Evolutionary conservation across 2,113 vertebrate genomes (phyloP).

Genomic region (Riparia riparia): DNA sequence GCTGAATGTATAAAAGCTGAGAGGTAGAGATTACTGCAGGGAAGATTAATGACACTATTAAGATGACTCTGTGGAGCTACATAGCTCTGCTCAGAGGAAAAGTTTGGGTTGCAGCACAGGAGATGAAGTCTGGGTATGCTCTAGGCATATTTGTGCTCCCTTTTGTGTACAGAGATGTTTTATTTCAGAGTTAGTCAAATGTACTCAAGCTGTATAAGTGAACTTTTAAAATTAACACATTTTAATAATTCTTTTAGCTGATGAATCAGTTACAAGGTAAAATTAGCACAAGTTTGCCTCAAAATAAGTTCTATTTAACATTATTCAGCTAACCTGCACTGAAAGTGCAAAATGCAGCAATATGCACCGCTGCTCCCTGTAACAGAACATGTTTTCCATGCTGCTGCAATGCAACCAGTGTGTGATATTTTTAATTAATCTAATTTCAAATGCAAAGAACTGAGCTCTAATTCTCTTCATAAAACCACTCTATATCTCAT

Average conservation of each 20-base stretch:
- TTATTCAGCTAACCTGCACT: not conserved
- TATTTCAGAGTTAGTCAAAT: not conserved
- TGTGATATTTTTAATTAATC: not conserved
- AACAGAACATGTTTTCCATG: not conserved
- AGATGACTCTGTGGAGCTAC: not conserved
- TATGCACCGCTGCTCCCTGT: not conserved
- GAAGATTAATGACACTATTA: constrained; percentile 49
- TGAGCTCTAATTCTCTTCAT: not conserved
- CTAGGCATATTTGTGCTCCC: not conserved
- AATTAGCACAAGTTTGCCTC: not conserved
- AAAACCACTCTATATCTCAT: not conserved
- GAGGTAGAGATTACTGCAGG: constrained; percentile 21
- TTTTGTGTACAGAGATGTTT: not conserved
- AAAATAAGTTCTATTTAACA: not conserved
- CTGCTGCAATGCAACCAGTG: not conserved
- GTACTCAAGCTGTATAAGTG: not conserved
- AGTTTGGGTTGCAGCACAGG: not conserved
- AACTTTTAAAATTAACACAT: not conserved
- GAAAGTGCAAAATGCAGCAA: not conserved
- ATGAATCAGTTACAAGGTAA: not conserved
- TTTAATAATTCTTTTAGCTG: not conserved
- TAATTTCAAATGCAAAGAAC: not conserved
- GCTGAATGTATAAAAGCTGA: constrained; percentile 36
- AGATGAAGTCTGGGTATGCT: not conserved
- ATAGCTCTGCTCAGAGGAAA: not conserved